Evolutionary conservation across 2,113 vertebrate genomes (phyloP).

Genomic region (Laterallus jamaicensis): DNA sequence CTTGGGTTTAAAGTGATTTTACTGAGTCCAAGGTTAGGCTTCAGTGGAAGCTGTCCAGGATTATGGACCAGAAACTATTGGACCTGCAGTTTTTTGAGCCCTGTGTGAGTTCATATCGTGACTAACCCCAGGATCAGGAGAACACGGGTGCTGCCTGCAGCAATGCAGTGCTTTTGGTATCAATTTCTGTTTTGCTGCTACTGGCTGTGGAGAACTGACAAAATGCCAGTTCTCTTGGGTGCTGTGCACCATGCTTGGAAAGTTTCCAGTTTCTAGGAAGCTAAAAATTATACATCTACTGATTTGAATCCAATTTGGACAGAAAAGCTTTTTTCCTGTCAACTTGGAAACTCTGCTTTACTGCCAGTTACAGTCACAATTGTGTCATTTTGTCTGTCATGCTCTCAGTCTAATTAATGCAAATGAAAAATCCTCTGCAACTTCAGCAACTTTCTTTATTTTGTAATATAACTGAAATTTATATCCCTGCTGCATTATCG

Average conservation of each 20-base stretch:
- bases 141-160: accelerated
- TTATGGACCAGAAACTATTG: not conserved
- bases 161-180: not conserved
- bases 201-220: not conserved
- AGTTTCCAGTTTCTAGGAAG: constrained; percentile 21
- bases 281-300: not conserved
- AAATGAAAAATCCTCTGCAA: not conserved
- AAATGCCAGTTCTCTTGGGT: not conserved
- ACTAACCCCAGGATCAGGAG: not conserved
- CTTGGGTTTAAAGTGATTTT: not conserved
- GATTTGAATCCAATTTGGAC: constrained; percentile 3
- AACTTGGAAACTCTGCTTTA: not conserved
- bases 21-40: constrained; percentile 20
- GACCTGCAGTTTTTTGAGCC: not conserved
- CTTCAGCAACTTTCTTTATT: not conserved
- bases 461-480: not conserved
- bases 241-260: not conserved
- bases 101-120: not conserved
- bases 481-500: not conserved
- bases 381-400: not conserved
- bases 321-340: constrained; percentile 26
- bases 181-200: not conserved
- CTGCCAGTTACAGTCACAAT: not conserved
- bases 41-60: constrained; percentile 33
- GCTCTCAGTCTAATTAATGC: not conserved